phyloP scores from a whole-genome alignment of 2,888 invertebrate species.

The Pandemis heparana region DNA sequence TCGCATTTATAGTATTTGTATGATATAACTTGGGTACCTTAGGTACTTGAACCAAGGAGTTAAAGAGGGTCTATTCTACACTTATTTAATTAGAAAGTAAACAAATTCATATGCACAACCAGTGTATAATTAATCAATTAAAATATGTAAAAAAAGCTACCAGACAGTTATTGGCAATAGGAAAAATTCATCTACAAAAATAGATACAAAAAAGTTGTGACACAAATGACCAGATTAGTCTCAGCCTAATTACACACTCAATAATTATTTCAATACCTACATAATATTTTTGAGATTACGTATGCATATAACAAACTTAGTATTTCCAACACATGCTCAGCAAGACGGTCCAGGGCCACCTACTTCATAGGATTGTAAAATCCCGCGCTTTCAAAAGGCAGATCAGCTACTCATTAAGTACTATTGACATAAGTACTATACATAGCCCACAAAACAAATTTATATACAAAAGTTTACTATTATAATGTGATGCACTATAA shows the following conservation, averaged over 20 bases:
- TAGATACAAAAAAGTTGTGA: slow-evolving; percentile 16
- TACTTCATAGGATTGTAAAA: not conserved
- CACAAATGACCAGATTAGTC: slow-evolving; percentile 13
- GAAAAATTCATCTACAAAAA: slow-evolving; percentile 1
- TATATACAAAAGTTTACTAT: not conserved
- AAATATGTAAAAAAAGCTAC: slow-evolving; percentile 27
- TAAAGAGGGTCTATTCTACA: no score
- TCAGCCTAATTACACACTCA: not conserved
- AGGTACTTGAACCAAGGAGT: no score
- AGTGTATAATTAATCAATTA: slow-evolving; percentile 29
- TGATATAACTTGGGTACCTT: no score
- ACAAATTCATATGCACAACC: slow-evolving; percentile 24
- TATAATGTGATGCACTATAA: not conserved
- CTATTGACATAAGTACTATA: not conserved
- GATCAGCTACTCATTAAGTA: not conserved
- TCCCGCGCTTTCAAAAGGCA: no score
- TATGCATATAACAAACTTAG: not conserved
- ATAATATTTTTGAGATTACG: not conserved
- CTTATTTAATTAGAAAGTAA: not conserved
- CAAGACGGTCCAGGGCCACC: not conserved
- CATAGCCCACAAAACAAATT: not conserved
- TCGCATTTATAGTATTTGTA: no score
- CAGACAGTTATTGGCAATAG: slow-evolving; percentile 7
- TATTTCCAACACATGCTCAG: not conserved
- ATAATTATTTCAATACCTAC: not conserved